These are phyloP conservation scores for Panthera uncia DNA, from an alignment of 2,113 vertebrate genomes.

Conservation along the genomic window DNA sequence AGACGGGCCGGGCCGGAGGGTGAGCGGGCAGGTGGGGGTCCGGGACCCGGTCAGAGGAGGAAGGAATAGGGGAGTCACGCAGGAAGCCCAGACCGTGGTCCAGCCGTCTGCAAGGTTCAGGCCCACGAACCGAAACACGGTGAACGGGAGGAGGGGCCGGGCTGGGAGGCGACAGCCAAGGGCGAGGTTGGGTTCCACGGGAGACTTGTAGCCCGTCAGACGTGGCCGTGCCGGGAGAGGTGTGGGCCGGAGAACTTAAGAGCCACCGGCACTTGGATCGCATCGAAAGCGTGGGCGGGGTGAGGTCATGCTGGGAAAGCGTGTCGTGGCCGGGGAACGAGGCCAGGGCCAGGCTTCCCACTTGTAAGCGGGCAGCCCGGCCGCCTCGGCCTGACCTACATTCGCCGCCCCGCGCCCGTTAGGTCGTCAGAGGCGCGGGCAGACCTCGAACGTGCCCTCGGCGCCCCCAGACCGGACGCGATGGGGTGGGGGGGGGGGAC, in stretches of 20 bases:
- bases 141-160: not conserved
- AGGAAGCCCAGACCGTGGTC: no score
- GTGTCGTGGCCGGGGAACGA: not conserved
- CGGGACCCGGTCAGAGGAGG: not conserved
- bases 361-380: rapidly evolving
- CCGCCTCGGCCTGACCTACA: not conserved
- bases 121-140: rapidly evolving
- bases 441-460: rapidly evolving
- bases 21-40: rapidly evolving
- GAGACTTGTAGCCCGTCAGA: not conserved
- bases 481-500: no score
- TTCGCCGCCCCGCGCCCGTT: rapidly evolving
- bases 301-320: conserved; percentile 1
- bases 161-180: not conserved
- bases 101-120: not conserved
- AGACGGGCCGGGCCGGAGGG: not conserved
- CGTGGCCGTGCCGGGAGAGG: not conserved
- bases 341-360: not conserved
- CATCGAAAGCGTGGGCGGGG: not conserved
- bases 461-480: not conserved
- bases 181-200: not conserved
- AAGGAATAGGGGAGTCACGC: not conserved
- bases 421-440: not conserved
- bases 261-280: not conserved
- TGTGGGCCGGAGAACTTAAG: not conserved